A percentile compares a stretch with the other conserved stretches of the same genome.
Evolutionary conservation across 1,140 invertebrate species (phyloP).

Genomic region (Yoshiicerus persimilis): DNA sequence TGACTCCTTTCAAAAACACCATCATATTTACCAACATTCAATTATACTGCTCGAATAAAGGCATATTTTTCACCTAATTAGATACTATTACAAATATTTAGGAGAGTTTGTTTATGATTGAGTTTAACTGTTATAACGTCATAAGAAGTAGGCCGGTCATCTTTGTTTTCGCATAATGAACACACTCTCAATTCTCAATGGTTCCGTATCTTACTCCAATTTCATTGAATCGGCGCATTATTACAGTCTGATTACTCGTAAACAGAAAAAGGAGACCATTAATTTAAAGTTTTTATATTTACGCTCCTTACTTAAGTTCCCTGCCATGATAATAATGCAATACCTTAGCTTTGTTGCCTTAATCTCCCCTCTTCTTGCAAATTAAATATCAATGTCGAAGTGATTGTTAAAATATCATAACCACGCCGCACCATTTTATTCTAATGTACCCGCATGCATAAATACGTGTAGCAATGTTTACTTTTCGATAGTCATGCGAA

Average conservation of each 20-base stretch:
- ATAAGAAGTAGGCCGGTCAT: background rate
- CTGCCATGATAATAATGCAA: background rate
- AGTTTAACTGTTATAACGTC: background rate
- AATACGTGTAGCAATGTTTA: background rate
- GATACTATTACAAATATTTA: background rate
- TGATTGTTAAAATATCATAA: background rate
- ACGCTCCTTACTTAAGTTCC: background rate
- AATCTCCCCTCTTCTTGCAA: background rate
- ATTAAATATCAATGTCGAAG: background rate
- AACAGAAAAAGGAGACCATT: background rate
- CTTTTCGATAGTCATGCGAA: background rate
- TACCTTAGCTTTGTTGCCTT: background rate
- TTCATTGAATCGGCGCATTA: background rate
- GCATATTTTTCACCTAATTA: background rate
- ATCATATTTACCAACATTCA: background rate
- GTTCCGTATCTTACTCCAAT: background rate
- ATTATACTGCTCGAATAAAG: background rate
- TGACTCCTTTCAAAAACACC: background rate
- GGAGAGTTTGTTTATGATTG: background rate
- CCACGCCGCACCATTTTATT: background rate
- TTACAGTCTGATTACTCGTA: background rate
- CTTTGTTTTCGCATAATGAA: background rate
- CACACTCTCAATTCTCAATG: background rate
- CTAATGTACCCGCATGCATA: background rate
- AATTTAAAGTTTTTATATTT: background rate